Base-by-base conservation (phyloP, 2,113 vertebrate species). In the Recurvirostra avosetta region DNA sequence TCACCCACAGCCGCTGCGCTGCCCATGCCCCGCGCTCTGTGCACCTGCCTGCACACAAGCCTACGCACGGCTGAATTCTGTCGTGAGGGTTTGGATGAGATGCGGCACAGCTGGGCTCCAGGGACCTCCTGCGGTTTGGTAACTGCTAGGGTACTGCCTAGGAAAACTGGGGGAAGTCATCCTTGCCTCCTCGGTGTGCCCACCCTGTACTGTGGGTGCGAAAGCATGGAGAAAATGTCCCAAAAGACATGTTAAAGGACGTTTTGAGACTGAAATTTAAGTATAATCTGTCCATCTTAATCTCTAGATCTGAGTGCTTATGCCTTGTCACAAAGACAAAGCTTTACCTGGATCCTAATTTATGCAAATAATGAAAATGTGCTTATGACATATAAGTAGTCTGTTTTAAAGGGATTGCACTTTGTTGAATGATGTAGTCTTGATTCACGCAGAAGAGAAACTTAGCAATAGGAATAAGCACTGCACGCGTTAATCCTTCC, bases 31-130 rank as follows among this genome's bases (percentile, higher is more conserved):
- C 49, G 36, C 1, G 0, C 22, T 22, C 17, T 5, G 15, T 21
- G 41, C 29, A 12, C 58, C 25, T 72, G 58, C 29, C 81, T 12
- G 13, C 14, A 9, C 30, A 5, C 1, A 7, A 62, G 32, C 15
- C 43, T 16, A 1, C 5, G 43, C 16, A 1, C 0, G 1, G 45
- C 66, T 55, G 75, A 3, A 15, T 34, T 41, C 1, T 50, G 45
- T 45, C 9, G 4, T 13, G 36, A 14, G 67, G 20, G n/a, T 10
- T 52, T 66, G 76, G 30, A 3, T 36, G 72, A 72, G 72, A 9
- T 32, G 56, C 27, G 45, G 40, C 52, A 26, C 45, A 59, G 36
- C 36, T 34, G 65, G n/a, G 23, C 30, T 73, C 32, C 22, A 2
- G 9, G 18, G 17, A 25, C 15, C 63, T 82, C 62, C 41, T 32